phyloP scores from a whole-genome alignment of 2,797 vertebrate genomes.

The Malacoctenus gilli region DNA sequence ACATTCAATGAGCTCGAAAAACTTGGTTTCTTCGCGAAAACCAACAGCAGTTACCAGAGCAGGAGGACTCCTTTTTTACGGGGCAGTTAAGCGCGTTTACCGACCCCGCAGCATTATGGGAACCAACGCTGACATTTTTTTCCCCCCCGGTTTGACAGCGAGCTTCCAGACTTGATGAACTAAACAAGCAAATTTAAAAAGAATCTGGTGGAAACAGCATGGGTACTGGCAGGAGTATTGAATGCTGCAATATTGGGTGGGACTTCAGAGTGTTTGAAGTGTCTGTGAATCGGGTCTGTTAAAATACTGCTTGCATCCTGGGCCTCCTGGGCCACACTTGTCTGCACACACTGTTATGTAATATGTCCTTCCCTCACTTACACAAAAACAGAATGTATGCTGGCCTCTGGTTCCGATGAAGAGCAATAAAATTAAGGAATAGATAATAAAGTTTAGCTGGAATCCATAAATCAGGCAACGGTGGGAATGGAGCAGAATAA shows the following conservation, averaged over 20 bases:
- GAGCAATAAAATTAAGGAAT: not conserved
- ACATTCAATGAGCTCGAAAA: conserved; percentile 12
- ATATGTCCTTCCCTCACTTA: conserved; percentile 8
- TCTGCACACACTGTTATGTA: conserved; percentile 46
- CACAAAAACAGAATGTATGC: not conserved
- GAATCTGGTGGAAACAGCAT: conserved; percentile 39
- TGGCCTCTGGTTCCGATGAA: not conserved
- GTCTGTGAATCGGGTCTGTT: conserved; percentile 52
- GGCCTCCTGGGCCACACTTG: conserved; percentile 45
- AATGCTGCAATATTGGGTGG: conserved; percentile 14
- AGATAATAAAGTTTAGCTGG: not conserved
- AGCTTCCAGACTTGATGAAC: conserved; percentile 35
- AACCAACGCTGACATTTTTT: conserved; percentile 41
- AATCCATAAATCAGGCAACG: not conserved
- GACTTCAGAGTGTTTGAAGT: conserved; percentile 42
- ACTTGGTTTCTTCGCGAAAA: conserved; percentile 13
- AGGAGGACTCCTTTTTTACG: conserved; percentile 23
- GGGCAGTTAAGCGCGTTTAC: conserved; percentile 23
- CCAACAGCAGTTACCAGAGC: not conserved
- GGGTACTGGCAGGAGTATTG: conserved; percentile 29
- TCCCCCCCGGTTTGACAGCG: conserved; percentile 20
- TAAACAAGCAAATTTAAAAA: conserved; percentile 57
- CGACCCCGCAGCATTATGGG: conserved; percentile 10
- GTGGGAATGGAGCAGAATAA: not conserved
- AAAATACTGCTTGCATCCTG: conserved; percentile 43